Base-by-base conservation (phyloP, 2,888 invertebrate species). In the Nomada fucata region DNA sequence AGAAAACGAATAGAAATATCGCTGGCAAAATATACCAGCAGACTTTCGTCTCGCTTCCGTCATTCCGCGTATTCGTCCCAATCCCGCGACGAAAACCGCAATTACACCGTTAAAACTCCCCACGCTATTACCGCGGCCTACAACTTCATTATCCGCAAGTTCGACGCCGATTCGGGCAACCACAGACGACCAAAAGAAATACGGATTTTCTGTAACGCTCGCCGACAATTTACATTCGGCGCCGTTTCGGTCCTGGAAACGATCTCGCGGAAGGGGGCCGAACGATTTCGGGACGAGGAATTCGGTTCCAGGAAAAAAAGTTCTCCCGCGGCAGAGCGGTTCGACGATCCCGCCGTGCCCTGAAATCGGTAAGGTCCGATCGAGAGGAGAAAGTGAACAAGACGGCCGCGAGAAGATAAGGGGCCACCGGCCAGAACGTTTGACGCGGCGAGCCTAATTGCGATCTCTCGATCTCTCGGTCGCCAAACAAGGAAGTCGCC, bases 381-480 rank as follows among this genome's bases (percentile, higher is more conserved):
- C 88, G 86, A 64, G 60, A 79, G 78, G 88, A 84, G 88, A 88
- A 88, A 88, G 88, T 81, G 85, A 81, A 80, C 82, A 70, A 78
- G 84, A 79, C 60, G 76, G 79, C 73, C 73, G 80, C 76, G 61
- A 71, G 55, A 60, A 79, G 87, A 87, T 87, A 87, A 86, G 81
- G 75, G 80, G 70, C 82, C 78, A 79, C 82, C 82, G 86, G 74
- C 84, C 83, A 83, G 82, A 87, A 81, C 89, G 88, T 89, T 90
- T 90, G 90, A 90, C 89, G 90, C 89, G 88, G 86, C 71, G 76
- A 88, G 88, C 89, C 89, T 90, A 88, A 89, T 89, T 89, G 89
- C 90, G 84, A 89, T 88, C 89, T 88, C 82, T 82, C 88, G 87
- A 86, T 87, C 86, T 86, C 84, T 78, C 83, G 72, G 79, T 85